These are phyloP conservation scores for Phalloptychus januarius DNA, from an alignment of 2,797 vertebrate genomes.

Conservation along the genomic window DNA sequence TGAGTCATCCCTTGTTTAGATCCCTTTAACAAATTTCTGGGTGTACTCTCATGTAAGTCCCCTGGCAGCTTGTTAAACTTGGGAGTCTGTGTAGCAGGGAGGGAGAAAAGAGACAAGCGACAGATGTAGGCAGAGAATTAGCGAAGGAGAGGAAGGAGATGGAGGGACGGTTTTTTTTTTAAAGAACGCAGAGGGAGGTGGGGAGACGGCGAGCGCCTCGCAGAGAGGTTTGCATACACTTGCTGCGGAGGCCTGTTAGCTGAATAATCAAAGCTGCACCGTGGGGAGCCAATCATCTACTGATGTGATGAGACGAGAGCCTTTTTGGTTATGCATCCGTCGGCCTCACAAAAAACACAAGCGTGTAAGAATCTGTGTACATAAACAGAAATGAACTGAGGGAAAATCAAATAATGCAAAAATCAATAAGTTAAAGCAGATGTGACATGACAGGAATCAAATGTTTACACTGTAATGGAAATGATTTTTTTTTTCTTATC, in stretches of 20 bases:
- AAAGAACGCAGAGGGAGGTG: constrained; percentile 54
- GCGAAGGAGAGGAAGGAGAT: constrained; percentile 47
- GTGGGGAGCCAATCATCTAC: constrained; percentile 71
- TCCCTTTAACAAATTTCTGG: constrained; percentile 67
- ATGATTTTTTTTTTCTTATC: neutral
- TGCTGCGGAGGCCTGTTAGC: constrained; percentile 60
- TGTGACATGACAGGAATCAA: neutral
- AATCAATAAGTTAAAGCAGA: neutral
- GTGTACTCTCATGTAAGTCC: constrained; percentile 62
- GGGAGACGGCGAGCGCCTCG: constrained; percentile 37
- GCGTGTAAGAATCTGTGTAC: neutral
- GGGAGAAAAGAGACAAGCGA: constrained; percentile 53
- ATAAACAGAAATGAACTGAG: neutral
- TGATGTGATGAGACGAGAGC: constrained; percentile 55
- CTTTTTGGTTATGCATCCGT: constrained; percentile 34
- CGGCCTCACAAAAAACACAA: neutral
- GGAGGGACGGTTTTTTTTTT: constrained; percentile 42
- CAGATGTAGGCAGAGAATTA: constrained; percentile 52
- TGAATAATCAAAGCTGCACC: constrained; percentile 71
- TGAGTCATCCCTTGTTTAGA: constrained; percentile 66
- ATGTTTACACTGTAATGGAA: neutral
- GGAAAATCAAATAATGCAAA: neutral
- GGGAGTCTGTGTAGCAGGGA: constrained; percentile 50
- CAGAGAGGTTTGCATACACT: constrained; percentile 42
- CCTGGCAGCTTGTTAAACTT: constrained; percentile 75